Percentiles rank a stretch among this genome's conserved stretches.
Evolutionary conservation across 2,888 invertebrate species (phyloP).

Genomic region (Netelia fuscicornis): DNA sequence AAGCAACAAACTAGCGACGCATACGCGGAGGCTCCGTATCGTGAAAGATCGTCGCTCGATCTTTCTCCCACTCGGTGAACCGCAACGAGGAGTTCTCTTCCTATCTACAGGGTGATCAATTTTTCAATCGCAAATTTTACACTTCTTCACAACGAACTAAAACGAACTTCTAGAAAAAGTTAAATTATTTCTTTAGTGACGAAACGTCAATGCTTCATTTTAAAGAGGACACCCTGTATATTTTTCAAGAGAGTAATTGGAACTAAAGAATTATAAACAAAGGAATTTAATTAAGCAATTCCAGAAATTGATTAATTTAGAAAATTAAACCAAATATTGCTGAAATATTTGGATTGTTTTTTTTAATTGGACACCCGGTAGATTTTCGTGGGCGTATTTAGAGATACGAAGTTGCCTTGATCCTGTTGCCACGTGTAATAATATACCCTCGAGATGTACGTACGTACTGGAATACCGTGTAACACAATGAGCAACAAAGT

Average conservation of each 20-base stretch:
- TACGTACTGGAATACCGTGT: background rate
- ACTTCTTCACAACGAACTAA: background rate
- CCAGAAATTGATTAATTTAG: too few species aligned
- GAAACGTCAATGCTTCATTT: too few species aligned
- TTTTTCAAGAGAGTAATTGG: background rate
- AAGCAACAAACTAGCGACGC: slow-evolving; percentile 46
- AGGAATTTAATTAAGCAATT: too few species aligned
- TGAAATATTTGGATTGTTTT: background rate
- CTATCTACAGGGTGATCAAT: slow-evolving; percentile 7
- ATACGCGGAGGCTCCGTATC: slow-evolving; percentile 23
- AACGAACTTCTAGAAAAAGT: too few species aligned
- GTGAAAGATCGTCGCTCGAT: slow-evolving; percentile 49
- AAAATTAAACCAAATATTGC: background rate
- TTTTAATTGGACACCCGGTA: background rate
- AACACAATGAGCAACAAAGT: slow-evolving; percentile 37
- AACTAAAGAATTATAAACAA: background rate
- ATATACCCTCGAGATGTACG: slow-evolving; percentile 44
- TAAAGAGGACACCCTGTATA: too few species aligned
- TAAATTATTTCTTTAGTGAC: too few species aligned
- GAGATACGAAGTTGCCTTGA: slow-evolving; percentile 7
- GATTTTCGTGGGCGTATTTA: slow-evolving; percentile 7
- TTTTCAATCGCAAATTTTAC: background rate
- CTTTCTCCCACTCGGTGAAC: slow-evolving; percentile 49
- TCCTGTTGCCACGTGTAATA: slow-evolving; percentile 49
- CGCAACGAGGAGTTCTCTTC: slow-evolving; percentile 25